Conservation (phyloP, 1,140 invertebrate genomes). For the Eumaeus atala region DNA sequence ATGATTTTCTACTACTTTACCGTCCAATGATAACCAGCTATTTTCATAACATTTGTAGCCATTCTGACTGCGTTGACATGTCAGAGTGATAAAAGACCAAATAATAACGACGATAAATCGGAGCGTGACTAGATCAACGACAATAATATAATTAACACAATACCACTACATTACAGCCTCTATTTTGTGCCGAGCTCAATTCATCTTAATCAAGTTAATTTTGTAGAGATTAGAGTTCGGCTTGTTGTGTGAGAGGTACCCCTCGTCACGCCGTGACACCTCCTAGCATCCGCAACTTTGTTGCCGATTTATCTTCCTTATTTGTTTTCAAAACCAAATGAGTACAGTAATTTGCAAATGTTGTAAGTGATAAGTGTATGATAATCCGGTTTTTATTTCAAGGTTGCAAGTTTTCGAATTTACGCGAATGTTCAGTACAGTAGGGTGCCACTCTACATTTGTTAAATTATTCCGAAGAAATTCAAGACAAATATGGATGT, state of each 20-base stretch:
- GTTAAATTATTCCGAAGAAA: too few relatives aligned
- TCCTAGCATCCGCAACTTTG: slow-evolving; percentile 32
- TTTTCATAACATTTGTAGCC: too few relatives aligned
- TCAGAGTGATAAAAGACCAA: too few relatives aligned
- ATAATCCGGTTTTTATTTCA: too few relatives aligned
- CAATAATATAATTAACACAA: slow-evolving; percentile 12
- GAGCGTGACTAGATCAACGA: slow-evolving; percentile 5
- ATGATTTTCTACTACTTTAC: too few relatives aligned
- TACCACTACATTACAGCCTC: slow-evolving; percentile 12
- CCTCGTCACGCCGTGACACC: slow-evolving; percentile 36
- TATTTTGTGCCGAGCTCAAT: slow-evolving; percentile 29
- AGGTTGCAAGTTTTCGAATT: too few relatives aligned
- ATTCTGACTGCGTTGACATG: too few relatives aligned
- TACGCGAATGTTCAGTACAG: too few relatives aligned
- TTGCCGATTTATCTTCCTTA: slow-evolving; percentile 41
- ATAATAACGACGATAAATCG: too few relatives aligned
- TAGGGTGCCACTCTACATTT: too few relatives aligned
- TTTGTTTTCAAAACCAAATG: slow-evolving; percentile 20
- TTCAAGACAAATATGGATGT: too few relatives aligned
- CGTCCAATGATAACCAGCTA: too few relatives aligned
- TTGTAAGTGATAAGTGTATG: not conserved
- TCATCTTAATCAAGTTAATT: slow-evolving; percentile 39
- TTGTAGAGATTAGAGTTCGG: slow-evolving; percentile 34
- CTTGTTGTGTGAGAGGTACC: slow-evolving; percentile 34
- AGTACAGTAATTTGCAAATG: not conserved